Evolutionary conservation across 1,140 invertebrate genomes (phyloP), one percentile per base, ranked within the genome.

Genomic region (Drosophila saltans): DNA sequence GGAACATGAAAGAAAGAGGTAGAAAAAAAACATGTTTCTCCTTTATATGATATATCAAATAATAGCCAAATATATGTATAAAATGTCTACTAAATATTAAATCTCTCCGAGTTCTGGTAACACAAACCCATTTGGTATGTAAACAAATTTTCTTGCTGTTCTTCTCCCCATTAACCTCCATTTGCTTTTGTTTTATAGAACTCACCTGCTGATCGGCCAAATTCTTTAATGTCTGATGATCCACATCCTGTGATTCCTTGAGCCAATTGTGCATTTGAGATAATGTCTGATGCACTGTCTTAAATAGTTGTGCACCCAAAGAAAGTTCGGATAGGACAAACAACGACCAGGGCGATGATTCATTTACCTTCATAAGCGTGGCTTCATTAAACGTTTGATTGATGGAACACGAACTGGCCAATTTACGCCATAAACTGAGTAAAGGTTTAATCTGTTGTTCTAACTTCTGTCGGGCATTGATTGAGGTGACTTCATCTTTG

Each of bases 361-460:
- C n/a, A 85, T 80, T 52, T 26, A 21, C 81, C 94, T 26, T 8
- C 1, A 48, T 96, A 92, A 4, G 85, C 73, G 79, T 30, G 0
- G 75, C 40, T 62, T 88, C 76, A 30, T 88, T 74, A 0, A 58
- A 16, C 0, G 80, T 76, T 65, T 84, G 77, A 1, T 52, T 33
- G 4, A 92, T 80, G 26, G 55, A 81, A 57, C 84, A 91, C 1
- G 79, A 67, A 67, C 92, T 85, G 58, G 94, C 96, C 11, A 97
- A 79, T 83, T 96, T 96, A 76, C 96, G 96, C 97, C 97, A 97
- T 1, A 96, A 80, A 70, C 93, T 94, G 6, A 97, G 93, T 62
- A 96, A 89, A 0, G 96, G 96, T 11, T 93, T 93, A 7, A 97
- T 91, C 83, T 95, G 94, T 65, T 93, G 92, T 61, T 95, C 90